Percentiles rank a stretch among this genome's conserved stretches.
phyloP scores from a whole-genome alignment of 2,888 invertebrate genomes.

The Philopedon plagiatum region DNA sequence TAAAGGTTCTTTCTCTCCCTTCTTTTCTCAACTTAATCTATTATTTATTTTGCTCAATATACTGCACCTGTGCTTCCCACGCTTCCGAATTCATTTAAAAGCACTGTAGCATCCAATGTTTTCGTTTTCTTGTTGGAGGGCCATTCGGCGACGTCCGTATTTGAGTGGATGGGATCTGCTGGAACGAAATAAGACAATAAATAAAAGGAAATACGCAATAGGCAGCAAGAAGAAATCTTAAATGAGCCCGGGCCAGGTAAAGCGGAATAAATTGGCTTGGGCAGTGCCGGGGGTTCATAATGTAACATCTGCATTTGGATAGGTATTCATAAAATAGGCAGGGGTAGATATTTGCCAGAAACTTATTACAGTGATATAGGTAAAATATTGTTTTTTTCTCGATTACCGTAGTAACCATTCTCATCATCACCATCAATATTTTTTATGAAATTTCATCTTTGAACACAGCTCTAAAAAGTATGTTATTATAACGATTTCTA shows the following conservation, averaged over 20 bases:
- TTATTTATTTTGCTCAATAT: constrained; percentile 16
- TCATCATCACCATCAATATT: no score
- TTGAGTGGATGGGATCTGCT: constrained; percentile 56
- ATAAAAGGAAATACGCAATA: constrained; percentile 65
- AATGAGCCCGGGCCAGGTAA: constrained; percentile 48
- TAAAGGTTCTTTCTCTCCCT: no score
- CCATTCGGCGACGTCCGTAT: constrained; percentile 44
- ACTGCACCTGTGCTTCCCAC: constrained; percentile 36
- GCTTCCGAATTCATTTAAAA: constrained; percentile 33
- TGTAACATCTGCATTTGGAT: no score
- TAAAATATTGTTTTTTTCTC: no score
- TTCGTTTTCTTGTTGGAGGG: constrained; percentile 37
- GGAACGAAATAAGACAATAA: constrained; percentile 64
- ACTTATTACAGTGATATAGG: no score
- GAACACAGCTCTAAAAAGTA: no score
- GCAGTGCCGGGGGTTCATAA: constrained; percentile 23
- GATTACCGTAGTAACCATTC: no score
- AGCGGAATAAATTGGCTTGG: constrained; percentile 26
- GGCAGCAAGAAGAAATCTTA: constrained; percentile 48
- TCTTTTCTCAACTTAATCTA: background rate
- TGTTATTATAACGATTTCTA: no score
- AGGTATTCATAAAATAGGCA: no score
- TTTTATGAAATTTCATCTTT: no score
- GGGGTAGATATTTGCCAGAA: no score
- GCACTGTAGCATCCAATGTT: constrained; percentile 35